Base-by-base conservation (phyloP, 2,797 vertebrate genomes). In the Pachyuromys duprasi region DNA sequence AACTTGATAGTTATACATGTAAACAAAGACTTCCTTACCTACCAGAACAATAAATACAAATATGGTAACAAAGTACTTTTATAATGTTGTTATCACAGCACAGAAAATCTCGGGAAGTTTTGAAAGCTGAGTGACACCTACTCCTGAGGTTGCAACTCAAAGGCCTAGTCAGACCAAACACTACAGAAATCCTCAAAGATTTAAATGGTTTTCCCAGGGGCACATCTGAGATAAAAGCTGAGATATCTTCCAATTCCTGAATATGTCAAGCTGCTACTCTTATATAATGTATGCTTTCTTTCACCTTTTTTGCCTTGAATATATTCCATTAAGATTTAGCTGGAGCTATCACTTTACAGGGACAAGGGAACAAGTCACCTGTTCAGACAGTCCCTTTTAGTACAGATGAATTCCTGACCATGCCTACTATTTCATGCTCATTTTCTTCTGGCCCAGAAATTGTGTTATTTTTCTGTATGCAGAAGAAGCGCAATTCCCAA, bases 401-500 rank as follows among this genome's bases (percentile, higher is more conserved):
- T 53, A 3, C 42, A 91, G n/a, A 62, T 89, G 3, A 83, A 91
- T 95, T 96, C 80, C 42, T 79, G 80, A 93, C 72, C 87, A 79
- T 74, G 79, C 45, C 60, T 90, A 88, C 72, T 49, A 95, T 82
- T 88, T 91, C 84, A 89, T 20, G 31, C 31, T 87, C 88, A 24
- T 60, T 74, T 89, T 93, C 53, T 22, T 89, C 80, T 92, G 63
- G 60, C 55, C 83, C 26, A 17, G 67, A 92, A 28, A 93, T 70
- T 45, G 11, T 42, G 92, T 45, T 86, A 92, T 15, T 84, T 96
- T 88, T 92, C 79, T 42, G 92, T 4, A 70, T 26, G 82, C 5
- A 45, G 92, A 90, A 96, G 89, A 36, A 92, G 57, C n/a, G 33
- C 55, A 91, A 87, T 95, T 94, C 67, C 69, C 76, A 84, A 97